These are phyloP conservation scores for Chrysolina haemoptera DNA, from an alignment of 2,888 invertebrate genomes.

Conservation along the genomic window DNA sequence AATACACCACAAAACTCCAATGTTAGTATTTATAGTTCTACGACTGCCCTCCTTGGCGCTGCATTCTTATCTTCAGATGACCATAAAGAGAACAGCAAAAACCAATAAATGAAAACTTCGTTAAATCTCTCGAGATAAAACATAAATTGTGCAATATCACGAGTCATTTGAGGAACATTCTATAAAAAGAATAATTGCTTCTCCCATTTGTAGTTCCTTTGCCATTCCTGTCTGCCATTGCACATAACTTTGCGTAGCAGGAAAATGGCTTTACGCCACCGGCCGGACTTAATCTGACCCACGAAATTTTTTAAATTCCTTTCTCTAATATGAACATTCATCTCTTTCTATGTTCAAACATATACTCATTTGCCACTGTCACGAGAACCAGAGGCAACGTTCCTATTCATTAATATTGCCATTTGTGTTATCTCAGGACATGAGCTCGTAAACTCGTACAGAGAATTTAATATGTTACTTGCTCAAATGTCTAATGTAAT, in stretches of 20 bases:
- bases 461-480: background rate
- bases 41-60: too few species aligned
- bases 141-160: background rate
- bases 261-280: constrained; percentile 2
- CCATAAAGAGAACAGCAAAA: too few species aligned
- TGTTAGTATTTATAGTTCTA: too few species aligned
- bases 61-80: too few species aligned
- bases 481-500: too few species aligned
- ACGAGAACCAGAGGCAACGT: background rate
- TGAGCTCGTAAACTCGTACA: background rate
- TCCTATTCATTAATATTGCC: background rate
- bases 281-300: background rate
- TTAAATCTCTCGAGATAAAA: too few species aligned
- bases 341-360: background rate
- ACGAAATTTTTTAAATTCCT: background rate
- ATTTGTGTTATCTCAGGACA: background rate
- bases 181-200: background rate
- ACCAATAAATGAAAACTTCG: too few species aligned
- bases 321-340: constrained; percentile 2
- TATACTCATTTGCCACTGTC: background rate
- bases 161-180: too few species aligned
- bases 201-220: background rate
- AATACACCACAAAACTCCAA: too few species aligned
- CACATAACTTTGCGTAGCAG: background rate
- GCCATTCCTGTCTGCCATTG: background rate